Base-by-base conservation (phyloP, 2,797 vertebrate genomes). In the Spinus olivaceus region DNA sequence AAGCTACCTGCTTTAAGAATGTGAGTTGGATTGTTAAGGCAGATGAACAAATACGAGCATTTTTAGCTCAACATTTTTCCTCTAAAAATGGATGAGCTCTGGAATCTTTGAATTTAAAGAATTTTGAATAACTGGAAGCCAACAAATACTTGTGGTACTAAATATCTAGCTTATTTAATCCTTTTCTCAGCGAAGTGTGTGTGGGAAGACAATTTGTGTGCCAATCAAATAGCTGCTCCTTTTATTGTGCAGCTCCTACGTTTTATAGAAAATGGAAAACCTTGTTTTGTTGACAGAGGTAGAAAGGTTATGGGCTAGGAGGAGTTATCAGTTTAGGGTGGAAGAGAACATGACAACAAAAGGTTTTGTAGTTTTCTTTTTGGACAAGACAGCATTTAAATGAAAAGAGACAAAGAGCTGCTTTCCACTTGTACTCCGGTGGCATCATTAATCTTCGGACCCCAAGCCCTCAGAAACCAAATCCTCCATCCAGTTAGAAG, bases 141-240 rank as follows among this genome's bases (percentile, higher is more conserved):
- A 97, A 82, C 54, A 81, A 93, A 92, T 61, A 91, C 65, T 70
- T 79, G 86, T 67, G 77, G 79, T 69, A 94, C 72, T 78, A 95
- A 95, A 92, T 56, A 87, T 35, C 81, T 69, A 83, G 44, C 63
- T 94, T 90, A 65, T 59, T 95, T 95, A 85, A 93, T 85, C 46
- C 23, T 76, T 56, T 70, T 84, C 82, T 93, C 53, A 87, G 69
- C 32, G 70, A 91, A 53, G 41, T 44, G 9, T 44, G 71, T 16
- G 78, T 69, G 60, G 39, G 14, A 32, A 94, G 74, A 91, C 53
- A 81, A 85, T 86, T 41, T 16, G 3, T 30, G 33, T 91, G 78
- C 61, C 82, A 95, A 51, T 95, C 74, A 87, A 53, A 84, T 10
- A 59, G 56, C 61, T 73, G 57, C 27, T 83, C 33, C 85, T 88